phyloP scores from a whole-genome alignment of 2,113 vertebrate species.

The Stercorarius parasiticus region DNA sequence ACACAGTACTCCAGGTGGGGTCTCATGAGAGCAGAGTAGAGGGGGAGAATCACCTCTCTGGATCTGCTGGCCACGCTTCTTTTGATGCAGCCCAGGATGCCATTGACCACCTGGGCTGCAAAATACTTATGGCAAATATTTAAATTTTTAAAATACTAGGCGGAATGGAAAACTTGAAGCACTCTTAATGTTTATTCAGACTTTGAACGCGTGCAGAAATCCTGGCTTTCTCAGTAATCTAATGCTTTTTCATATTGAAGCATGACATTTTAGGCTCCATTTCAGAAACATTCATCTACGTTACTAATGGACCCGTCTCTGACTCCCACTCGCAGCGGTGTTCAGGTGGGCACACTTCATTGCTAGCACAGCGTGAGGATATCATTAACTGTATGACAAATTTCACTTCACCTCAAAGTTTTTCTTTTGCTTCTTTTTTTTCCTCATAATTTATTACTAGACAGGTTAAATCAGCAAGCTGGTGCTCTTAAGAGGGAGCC shows the following conservation, averaged over 20 bases:
- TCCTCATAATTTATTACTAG: not conserved
- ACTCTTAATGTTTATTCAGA: not conserved
- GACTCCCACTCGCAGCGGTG: not conserved
- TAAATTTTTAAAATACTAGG: rapidly evolving
- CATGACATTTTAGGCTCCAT: constrained; percentile 35
- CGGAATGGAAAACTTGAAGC: not conserved
- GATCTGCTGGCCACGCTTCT: too few relatives aligned
- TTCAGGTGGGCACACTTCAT: constrained; percentile 30
- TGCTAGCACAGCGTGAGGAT: not conserved
- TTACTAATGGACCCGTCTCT: constrained; percentile 10
- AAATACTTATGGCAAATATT: not conserved
- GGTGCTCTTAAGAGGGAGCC: not conserved
- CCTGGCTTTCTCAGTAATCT: not conserved
- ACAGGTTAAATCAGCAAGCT: not conserved
- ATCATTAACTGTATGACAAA: constrained; percentile 32
- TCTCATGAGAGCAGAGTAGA: too few relatives aligned
- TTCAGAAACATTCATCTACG: not conserved
- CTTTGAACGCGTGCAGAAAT: not conserved
- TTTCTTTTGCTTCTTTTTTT: not conserved
- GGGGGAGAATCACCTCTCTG: too few relatives aligned
- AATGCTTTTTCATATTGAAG: not conserved
- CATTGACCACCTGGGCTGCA: too few relatives aligned
- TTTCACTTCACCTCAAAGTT: not conserved
- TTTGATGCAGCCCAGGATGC: too few relatives aligned
- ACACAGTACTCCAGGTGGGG: too few relatives aligned